Percentiles rank a stretch among this genome's conserved stretches.
Conservation (phyloP, 64 coral and sea anemone species). For the Acropora yongei region DNA sequence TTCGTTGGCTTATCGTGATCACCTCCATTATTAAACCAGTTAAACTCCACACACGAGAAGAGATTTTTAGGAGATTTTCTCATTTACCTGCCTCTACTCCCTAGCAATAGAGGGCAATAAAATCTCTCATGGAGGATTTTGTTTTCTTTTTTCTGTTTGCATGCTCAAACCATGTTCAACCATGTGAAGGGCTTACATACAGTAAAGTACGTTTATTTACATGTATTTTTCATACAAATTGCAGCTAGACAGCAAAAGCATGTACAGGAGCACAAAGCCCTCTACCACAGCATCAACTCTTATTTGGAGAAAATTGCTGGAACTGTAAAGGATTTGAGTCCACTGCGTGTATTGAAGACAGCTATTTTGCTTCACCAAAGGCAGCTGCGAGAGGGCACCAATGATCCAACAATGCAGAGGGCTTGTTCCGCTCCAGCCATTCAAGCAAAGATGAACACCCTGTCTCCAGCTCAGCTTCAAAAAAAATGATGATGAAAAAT, state of each 20-base stretch:
- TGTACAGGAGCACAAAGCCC: not conserved
- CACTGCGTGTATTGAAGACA: slow-evolving; percentile 10
- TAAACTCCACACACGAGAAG: too few relatives aligned
- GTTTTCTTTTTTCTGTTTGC: too few relatives aligned
- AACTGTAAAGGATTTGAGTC: not conserved
- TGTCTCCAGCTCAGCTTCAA: slow-evolving; percentile 9
- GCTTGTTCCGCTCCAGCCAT: not conserved
- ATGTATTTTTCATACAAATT: not conserved
- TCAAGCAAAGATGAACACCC: not conserved
- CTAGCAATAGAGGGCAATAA: too few relatives aligned
- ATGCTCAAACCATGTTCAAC: too few relatives aligned
- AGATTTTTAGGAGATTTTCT: too few relatives aligned
- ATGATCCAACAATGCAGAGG: not conserved
- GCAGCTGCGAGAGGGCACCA: not conserved
- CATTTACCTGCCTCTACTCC: too few relatives aligned
- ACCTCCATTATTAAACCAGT: too few relatives aligned
- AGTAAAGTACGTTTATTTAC: too few relatives aligned
- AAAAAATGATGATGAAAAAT: not conserved
- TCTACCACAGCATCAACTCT: slow-evolving; percentile 6
- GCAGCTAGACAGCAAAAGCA: slow-evolving; percentile 1
- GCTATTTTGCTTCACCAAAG: slow-evolving; percentile 19
- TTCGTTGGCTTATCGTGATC: too few relatives aligned
- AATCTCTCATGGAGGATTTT: too few relatives aligned
- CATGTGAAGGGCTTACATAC: too few relatives aligned
- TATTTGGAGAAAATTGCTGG: slow-evolving; percentile 17